Evolutionary conservation across 2,797 vertebrate genomes (phyloP).

Genomic region (Falco cherrug): DNA sequence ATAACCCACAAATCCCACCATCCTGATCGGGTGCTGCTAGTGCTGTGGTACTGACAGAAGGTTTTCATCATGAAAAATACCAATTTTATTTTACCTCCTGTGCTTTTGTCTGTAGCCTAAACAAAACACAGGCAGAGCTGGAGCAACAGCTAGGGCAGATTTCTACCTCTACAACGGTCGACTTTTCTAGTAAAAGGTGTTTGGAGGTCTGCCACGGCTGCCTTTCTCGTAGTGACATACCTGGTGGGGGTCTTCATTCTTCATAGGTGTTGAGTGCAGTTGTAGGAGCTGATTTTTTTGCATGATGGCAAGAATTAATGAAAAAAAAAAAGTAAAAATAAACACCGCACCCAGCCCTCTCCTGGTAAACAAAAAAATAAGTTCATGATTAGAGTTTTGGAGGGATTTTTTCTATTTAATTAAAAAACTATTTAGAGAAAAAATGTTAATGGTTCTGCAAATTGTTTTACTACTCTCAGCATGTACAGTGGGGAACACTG

Average conservation of each 20-base stretch:
- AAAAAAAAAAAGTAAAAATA: background rate
- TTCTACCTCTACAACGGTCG: rapidly evolving
- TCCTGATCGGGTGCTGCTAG: rapidly evolving
- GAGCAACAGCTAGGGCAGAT: background rate
- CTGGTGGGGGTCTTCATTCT: background rate
- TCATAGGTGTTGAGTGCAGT: background rate
- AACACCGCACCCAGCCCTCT: background rate
- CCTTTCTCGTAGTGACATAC: background rate
- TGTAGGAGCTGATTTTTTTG: background rate
- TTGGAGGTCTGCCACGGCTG: background rate
- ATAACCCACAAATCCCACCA: rapidly evolving
- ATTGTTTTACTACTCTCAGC: background rate
- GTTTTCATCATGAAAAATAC: background rate
- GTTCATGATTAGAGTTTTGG: background rate
- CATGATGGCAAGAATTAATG: background rate
- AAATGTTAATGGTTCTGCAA: background rate
- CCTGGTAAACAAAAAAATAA: background rate
- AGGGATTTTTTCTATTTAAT: background rate
- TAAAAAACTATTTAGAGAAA: background rate
- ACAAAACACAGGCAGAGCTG: background rate
- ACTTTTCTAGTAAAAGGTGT: background rate
- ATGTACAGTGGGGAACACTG: background rate
- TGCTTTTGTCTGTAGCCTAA: background rate
- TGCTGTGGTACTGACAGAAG: background rate
- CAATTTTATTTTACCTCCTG: background rate